These are phyloP conservation scores for Rhinolophus sinicus DNA, from an alignment of 2,113 vertebrate species.

Conservation along the genomic window DNA sequence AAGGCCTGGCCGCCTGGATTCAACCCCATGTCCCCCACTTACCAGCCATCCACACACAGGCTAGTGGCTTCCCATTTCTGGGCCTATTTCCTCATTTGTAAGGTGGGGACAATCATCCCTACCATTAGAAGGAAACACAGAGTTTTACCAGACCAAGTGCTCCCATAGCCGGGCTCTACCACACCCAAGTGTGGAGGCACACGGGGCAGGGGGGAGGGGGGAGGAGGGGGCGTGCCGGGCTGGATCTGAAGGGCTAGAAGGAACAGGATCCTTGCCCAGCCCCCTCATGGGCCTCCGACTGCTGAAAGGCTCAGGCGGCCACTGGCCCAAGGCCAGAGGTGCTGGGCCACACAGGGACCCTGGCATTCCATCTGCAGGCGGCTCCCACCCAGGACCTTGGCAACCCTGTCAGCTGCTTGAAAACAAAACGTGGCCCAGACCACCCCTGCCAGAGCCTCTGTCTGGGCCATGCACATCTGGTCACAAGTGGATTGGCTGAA, in stretches of 20 bases:
- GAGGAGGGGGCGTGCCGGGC: too few relatives aligned
- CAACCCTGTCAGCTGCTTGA: background rate
- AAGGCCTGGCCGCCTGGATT: background rate
- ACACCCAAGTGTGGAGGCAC: fast-evolving
- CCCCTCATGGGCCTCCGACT: background rate
- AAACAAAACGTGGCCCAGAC: background rate
- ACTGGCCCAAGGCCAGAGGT: background rate
- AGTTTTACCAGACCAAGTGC: background rate
- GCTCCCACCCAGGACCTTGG: background rate
- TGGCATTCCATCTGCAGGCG: background rate
- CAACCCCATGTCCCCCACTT: background rate
- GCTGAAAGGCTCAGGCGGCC: background rate
- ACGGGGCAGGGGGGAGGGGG: background rate
- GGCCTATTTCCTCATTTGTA: background rate
- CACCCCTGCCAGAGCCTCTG: background rate
- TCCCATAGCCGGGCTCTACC: background rate
- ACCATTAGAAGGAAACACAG: too few relatives aligned
- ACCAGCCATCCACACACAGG: background rate
- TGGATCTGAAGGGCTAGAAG: background rate
- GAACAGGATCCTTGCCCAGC: background rate
- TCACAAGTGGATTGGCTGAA: background rate
- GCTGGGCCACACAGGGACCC: background rate
- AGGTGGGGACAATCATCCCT: background rate
- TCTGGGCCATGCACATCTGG: background rate
- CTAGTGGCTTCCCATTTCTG: background rate